Percentiles rank a stretch among this genome's conserved stretches.
Evolutionary conservation across 1,140 invertebrate genomes (phyloP).

Genomic region (Catajapyx aquilonaris): DNA sequence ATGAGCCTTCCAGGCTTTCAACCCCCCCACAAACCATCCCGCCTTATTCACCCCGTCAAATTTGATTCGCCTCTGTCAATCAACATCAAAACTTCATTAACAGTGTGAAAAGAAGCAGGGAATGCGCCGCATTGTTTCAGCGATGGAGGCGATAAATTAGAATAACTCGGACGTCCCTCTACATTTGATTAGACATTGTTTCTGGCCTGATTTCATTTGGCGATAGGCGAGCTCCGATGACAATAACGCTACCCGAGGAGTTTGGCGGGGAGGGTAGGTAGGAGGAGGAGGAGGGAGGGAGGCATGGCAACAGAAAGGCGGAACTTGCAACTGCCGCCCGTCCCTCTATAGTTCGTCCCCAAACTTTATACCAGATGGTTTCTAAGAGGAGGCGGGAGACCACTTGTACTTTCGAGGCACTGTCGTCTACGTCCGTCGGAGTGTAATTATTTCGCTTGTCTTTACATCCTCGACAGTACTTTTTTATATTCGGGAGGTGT

Average conservation of each 20-base stretch:
- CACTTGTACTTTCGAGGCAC: too few species aligned
- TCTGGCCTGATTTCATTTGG: background rate
- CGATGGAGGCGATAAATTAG: slow-evolving; percentile 3
- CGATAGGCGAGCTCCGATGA: too few species aligned
- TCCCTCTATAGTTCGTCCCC: too few species aligned
- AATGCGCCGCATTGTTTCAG: slow-evolving; percentile 1
- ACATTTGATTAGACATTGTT: slow-evolving; percentile 5
- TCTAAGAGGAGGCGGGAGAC: too few species aligned
- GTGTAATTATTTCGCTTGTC: too few species aligned
- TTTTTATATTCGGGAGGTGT: too few species aligned
- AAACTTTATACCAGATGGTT: too few species aligned
- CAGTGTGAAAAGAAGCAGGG: background rate
- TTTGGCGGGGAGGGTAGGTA: background rate
- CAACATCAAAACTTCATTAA: slow-evolving; percentile 4
- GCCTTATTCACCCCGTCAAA: background rate
- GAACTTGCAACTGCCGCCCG: too few species aligned
- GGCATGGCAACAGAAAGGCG: background rate
- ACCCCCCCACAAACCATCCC: background rate
- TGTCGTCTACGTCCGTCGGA: too few species aligned
- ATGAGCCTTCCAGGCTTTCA: background rate
- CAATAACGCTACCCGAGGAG: too few species aligned
- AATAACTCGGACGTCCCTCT: background rate
- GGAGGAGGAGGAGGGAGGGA: background rate
- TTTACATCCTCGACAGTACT: too few species aligned
- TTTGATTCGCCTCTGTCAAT: slow-evolving; percentile 3